A percentile compares a stretch with the other conserved stretches of the same genome.
phyloP scores from a whole-genome alignment of 2,797 vertebrate genomes.

The Tapera naevia region DNA sequence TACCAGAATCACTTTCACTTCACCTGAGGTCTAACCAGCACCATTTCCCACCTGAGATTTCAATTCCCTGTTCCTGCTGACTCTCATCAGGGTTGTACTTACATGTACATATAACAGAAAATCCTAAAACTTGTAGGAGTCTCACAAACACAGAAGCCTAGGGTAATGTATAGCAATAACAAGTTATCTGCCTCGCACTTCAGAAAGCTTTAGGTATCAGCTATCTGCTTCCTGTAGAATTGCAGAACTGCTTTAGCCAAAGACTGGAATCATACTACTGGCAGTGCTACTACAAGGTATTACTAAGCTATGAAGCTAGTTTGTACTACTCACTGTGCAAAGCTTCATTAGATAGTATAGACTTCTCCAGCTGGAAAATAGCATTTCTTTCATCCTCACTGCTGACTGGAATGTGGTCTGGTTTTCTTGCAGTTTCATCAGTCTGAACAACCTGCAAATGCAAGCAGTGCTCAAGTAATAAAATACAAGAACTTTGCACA shows the following conservation, averaged over 20 bases:
- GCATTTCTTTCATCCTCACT: conserved; percentile 95
- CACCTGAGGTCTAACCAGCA: not conserved
- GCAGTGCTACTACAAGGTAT: not conserved
- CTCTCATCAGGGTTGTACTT: not conserved
- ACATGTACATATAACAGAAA: not conserved
- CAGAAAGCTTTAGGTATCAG: not conserved
- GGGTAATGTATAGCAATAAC: not conserved
- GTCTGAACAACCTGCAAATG: conserved; percentile 90
- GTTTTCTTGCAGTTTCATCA: conserved; percentile 91
- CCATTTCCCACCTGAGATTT: not conserved
- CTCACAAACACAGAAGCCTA: not conserved
- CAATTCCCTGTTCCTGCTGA: not conserved
- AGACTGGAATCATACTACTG: not conserved
- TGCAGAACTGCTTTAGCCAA: not conserved
- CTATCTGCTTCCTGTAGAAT: not conserved
- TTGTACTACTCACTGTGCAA: conserved; percentile 81
- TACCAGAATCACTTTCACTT: not conserved
- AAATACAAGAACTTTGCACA: not conserved
- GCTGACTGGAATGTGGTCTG: conserved; percentile 88
- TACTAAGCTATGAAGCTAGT: not conserved
- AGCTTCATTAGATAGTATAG: conserved; percentile 79
- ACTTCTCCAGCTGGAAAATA: conserved; percentile 85
- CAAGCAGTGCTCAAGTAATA: not conserved
- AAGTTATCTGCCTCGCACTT: not conserved
- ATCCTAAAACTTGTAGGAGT: not conserved